Conservation (phyloP, 2,797 vertebrate genomes). For the Erpetoichthys calabaricus region DNA sequence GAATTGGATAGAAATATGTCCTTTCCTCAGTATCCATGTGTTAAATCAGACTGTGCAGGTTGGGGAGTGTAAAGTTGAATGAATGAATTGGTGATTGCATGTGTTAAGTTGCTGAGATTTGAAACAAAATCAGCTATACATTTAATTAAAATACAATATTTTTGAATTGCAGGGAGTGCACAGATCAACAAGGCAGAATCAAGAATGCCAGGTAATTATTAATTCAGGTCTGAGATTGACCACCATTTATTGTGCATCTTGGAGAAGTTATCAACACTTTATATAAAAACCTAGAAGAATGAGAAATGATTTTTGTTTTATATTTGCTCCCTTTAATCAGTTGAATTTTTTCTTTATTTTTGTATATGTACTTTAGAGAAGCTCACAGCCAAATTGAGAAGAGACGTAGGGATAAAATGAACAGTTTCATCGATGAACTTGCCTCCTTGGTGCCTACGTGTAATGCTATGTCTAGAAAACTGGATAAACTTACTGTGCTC, state of each 20-base stretch:
- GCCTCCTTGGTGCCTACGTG: constrained; percentile 91
- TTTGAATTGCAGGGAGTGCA: constrained; percentile 35
- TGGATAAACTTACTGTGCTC: constrained; percentile 91
- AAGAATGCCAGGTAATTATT: constrained; percentile 83
- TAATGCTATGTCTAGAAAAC: constrained; percentile 91
- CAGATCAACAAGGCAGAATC: constrained; percentile 84
- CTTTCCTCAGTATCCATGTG: neutral
- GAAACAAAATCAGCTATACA: too few species aligned
- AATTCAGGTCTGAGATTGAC: neutral
- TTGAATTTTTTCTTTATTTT: constrained; percentile 5
- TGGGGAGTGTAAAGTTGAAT: too few species aligned
- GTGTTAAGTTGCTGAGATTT: too few species aligned
- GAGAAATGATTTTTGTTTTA: neutral
- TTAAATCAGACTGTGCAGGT: neutral
- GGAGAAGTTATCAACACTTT: rapidly evolving
- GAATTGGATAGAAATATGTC: neutral
- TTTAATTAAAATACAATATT: too few species aligned
- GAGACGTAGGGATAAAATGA: constrained; percentile 91
- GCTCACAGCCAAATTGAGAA: constrained; percentile 97
- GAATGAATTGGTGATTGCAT: too few species aligned
- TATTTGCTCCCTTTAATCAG: neutral
- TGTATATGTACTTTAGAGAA: constrained; percentile 51
- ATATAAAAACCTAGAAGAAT: neutral
- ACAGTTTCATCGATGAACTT: constrained; percentile 94
- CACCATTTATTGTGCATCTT: neutral